Base-by-base conservation (phyloP, 2,113 vertebrate species). In the Glaucomys volans region DNA sequence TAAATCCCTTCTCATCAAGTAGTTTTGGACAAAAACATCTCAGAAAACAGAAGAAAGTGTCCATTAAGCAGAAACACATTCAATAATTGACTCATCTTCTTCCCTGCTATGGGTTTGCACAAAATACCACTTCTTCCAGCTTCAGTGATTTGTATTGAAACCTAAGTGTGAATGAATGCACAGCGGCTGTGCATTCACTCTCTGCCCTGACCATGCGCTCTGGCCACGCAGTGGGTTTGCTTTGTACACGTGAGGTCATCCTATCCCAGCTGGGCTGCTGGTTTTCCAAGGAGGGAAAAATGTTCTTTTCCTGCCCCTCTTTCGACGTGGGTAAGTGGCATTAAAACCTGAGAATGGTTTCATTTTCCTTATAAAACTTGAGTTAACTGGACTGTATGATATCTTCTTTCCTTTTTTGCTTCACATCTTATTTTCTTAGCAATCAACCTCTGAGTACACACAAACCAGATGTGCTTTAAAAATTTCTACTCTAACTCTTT, bases 11-110 rank as follows among this genome's bases (percentile, higher is more conserved):
- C 69, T 84, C 64, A 83, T 75, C 66, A 59, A 85, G 47, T 93
- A 87, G 80, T 75, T 96, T 77, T 93, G 50, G 86, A 87, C 13
- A 54, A 83, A 91, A 96, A 89, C 50, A 57, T 83, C 40, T 86
- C 47, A 85, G 64, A 87, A 86, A 87, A 83, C 20, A 90, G 69
- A 16, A 88, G 74, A 80, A 86, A 79, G 69, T 83, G 26, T 69
- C 54, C 30, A 32, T 40, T 52, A 76, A 30, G 35, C 75, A 95
- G 79, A 94, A 96, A 75, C 50, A 67, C 42, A 66, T 75, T 87
- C 59, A 92, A 37, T 20, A 44, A 66, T n/a, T 47, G 59, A 20
- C 18, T 54, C 7, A 0, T 62, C 54, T 54, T 62, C 20, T 71
- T 84, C 20, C 2, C 1, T 5, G 3, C 54, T 74, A 22, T 28